Conservation (phyloP, 2,113 vertebrate species). For the Mormyrus iriodes region DNA sequence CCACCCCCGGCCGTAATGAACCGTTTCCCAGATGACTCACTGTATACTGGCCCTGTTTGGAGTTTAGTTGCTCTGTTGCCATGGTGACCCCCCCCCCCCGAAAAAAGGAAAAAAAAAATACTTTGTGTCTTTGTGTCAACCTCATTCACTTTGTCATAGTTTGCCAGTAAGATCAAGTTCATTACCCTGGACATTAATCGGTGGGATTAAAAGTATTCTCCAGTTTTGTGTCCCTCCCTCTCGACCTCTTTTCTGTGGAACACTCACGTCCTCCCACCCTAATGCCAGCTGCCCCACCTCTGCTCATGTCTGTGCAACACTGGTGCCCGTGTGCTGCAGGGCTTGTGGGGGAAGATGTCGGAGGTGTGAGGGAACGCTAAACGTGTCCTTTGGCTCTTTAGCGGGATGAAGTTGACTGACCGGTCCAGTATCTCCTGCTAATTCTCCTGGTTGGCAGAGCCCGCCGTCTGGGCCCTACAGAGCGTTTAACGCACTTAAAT, state of each 20-base stretch:
- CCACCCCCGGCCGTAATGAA: constrained; percentile 4
- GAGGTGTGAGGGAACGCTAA: not conserved
- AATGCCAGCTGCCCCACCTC: not conserved
- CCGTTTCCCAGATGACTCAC: constrained; percentile 53
- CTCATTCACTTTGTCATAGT: not conserved
- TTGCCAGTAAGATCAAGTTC: not conserved
- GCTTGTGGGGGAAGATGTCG: too few species aligned
- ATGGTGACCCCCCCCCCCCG: constrained; percentile 41
- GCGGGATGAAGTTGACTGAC: not conserved
- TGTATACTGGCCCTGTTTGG: constrained; percentile 38
- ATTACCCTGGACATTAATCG: not conserved
- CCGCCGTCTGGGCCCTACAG: too few species aligned
- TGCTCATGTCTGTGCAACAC: not conserved
- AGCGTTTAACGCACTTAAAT: not conserved
- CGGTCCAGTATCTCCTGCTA: not conserved
- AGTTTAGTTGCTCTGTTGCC: constrained; percentile 50
- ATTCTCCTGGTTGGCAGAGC: not conserved
- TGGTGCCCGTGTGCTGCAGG: not conserved
- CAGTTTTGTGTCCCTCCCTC: not conserved
- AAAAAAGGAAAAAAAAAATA: constrained; percentile 24
- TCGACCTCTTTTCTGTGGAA: not conserved
- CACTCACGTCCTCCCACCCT: not conserved
- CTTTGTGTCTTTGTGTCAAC: not conserved
- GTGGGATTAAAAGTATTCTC: not conserved
- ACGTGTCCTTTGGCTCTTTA: not conserved